Conservation (phyloP, 2,888 invertebrate genomes). For the Pandemis heparana region DNA sequence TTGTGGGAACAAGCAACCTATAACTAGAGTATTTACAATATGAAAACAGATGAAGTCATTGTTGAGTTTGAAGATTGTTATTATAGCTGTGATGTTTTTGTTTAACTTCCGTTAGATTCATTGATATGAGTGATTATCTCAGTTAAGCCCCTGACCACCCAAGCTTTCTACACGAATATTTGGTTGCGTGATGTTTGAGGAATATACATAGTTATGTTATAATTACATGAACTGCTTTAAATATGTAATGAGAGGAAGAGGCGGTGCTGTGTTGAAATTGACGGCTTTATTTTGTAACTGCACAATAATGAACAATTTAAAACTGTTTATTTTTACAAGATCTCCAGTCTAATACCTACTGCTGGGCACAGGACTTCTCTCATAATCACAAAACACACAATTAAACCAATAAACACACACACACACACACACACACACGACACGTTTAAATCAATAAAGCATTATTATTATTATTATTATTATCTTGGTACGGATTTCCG, state of each 20-base stretch:
- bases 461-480: too few relatives aligned
- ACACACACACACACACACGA: too few relatives aligned
- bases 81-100: constrained; percentile 44
- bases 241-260: constrained; percentile 19
- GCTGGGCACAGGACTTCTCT: too few relatives aligned
- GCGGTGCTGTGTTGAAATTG: constrained; percentile 17
- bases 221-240: constrained; percentile 7
- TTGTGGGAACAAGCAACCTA: too few relatives aligned
- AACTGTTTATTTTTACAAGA: too few relatives aligned
- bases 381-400: too few relatives aligned
- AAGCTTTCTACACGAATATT: constrained; percentile 35
- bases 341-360: too few relatives aligned
- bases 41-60: constrained; percentile 39
- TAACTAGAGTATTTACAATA: too few relatives aligned
- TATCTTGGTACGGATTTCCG: too few relatives aligned
- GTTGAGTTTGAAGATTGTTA: constrained; percentile 34
- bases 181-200: constrained; percentile 22
- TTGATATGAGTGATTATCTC: constrained; percentile 54
- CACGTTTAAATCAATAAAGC: too few relatives aligned
- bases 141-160: constrained; percentile 52
- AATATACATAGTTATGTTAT: not conserved
- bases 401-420: too few relatives aligned
- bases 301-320: not conserved
- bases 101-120: constrained; percentile 49
- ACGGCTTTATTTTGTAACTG: constrained; percentile 19